These are phyloP conservation scores for Balearica regulorum DNA, from an alignment of 2,797 vertebrate species.

Conservation along the genomic window DNA sequence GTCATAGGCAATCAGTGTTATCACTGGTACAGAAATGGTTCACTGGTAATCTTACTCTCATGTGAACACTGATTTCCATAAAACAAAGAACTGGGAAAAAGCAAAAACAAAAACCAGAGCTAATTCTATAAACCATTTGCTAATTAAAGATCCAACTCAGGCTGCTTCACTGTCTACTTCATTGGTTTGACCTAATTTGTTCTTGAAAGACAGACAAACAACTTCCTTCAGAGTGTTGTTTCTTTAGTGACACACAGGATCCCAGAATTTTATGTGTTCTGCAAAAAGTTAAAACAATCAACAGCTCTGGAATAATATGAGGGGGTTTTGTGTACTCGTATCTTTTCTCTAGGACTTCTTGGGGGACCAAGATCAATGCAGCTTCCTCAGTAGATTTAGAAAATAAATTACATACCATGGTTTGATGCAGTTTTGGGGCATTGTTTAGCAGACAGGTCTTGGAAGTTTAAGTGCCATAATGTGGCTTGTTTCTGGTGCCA, in stretches of 20 bases:
- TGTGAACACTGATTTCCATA: not conserved
- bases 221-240: not conserved
- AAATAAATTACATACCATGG: rapidly evolving
- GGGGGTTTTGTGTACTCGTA: not conserved
- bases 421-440: not conserved
- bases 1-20: constrained; percentile 22
- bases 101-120: constrained; percentile 31
- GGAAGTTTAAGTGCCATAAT: not conserved
- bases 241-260: not conserved
- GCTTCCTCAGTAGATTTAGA: not conserved
- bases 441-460: not conserved
- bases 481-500: not conserved
- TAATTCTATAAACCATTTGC: not conserved
- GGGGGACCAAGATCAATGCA: rapidly evolving
- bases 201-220: constrained; percentile 22
- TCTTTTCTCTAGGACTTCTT: not conserved
- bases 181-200: constrained; percentile 33
- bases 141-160: constrained; percentile 51
- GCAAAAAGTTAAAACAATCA: not conserved
- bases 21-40: not conserved
- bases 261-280: not conserved
- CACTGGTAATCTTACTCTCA: not conserved
- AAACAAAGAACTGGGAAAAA: not conserved
- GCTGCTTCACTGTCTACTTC: not conserved
- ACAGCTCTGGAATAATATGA: not conserved